A percentile compares a stretch with the other conserved stretches of the same genome.
These are phyloP conservation scores for Heliothis peltigera DNA, from an alignment of 2,888 invertebrate species.

Conservation along the genomic window DNA sequence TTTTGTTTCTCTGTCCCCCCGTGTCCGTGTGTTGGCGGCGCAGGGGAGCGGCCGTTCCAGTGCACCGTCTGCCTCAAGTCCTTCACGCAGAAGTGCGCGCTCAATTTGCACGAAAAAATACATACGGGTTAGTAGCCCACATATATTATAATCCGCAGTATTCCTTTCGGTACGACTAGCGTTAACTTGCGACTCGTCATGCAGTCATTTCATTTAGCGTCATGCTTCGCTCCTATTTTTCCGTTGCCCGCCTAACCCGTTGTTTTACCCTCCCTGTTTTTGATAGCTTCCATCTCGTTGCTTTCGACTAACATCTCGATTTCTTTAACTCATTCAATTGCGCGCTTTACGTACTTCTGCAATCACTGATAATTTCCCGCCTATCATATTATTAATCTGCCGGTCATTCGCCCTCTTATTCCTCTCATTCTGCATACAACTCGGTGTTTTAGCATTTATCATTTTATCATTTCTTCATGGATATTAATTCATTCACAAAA, in stretches of 20 bases:
- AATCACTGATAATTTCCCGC: constrained; percentile 76
- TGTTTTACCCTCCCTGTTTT: constrained; percentile 79
- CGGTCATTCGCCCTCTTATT: constrained; percentile 72
- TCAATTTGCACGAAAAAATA: constrained; percentile 91
- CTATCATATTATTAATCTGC: constrained; percentile 74
- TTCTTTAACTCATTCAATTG: constrained; percentile 78
- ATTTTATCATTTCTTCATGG: constrained; percentile 87
- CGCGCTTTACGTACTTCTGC: constrained; percentile 87
- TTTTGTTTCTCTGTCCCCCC: constrained; percentile 90
- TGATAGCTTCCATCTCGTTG: constrained; percentile 86
- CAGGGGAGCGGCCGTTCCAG: constrained; percentile 91
- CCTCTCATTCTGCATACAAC: constrained; percentile 76
- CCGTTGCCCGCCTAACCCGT: constrained; percentile 88
- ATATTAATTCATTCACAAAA: constrained; percentile 89
- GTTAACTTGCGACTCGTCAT: constrained; percentile 76
- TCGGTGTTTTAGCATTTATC: constrained; percentile 79
- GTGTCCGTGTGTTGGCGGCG: constrained; percentile 82
- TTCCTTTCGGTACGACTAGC: constrained; percentile 82
- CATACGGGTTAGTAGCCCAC: constrained; percentile 91
- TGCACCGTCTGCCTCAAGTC: constrained; percentile 91
- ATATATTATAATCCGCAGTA: constrained; percentile 84
- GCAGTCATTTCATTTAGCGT: constrained; percentile 85
- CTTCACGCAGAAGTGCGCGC: constrained; percentile 91
- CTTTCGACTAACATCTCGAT: constrained; percentile 87
- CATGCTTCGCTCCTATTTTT: constrained; percentile 87